Conservation (phyloP, 1,140 invertebrate species). For the Melanaphis sacchari region DNA sequence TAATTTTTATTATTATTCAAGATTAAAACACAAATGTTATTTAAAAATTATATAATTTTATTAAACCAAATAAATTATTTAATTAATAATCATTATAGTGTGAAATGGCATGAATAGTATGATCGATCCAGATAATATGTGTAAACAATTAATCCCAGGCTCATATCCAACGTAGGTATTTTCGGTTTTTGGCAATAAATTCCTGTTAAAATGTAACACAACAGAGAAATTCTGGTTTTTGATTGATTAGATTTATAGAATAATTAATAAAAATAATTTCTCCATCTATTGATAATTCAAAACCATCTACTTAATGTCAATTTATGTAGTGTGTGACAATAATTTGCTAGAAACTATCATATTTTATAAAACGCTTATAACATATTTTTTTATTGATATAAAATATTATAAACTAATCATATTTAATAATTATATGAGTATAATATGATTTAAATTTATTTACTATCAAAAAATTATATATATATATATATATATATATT, state of each 20-base stretch:
- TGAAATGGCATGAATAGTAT: not conserved
- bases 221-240: not conserved
- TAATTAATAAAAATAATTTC: not conserved
- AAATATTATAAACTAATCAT: no score
- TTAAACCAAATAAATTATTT: not conserved
- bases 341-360: not conserved
- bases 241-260: not conserved
- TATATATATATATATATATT: no score
- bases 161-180: not conserved
- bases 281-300: no score
- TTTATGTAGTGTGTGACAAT: not conserved
- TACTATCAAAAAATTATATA: not conserved
- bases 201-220: not conserved
- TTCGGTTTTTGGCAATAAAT: not conserved
- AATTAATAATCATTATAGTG: not conserved
- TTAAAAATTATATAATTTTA: not conserved
- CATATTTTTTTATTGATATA: not conserved
- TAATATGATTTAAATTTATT: not conserved
- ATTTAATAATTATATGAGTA: no score
- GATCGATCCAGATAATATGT: no score
- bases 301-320: not conserved
- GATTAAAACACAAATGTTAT: not conserved
- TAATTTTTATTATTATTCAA: not conserved
- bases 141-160: no score
- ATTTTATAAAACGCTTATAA: no score